Percentiles rank a stretch among this genome's conserved stretches.
Evolutionary conservation across 2,797 vertebrate genomes (phyloP).

Genomic region (Scyliorhinus canicula): DNA sequence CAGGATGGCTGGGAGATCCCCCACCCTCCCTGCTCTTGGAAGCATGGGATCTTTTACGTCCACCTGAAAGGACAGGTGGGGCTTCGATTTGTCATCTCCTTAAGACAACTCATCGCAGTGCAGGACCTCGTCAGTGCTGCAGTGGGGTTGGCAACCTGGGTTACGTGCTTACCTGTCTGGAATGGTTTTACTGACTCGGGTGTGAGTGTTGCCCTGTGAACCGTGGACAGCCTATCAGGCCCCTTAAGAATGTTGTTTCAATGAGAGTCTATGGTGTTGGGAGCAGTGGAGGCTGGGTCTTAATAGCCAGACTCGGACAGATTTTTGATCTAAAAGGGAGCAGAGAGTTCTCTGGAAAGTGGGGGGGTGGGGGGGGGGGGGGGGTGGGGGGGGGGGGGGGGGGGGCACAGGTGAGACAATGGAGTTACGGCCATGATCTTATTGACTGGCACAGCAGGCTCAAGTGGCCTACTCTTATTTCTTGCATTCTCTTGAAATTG

Average conservation of each 20-base stretch:
- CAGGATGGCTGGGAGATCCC: not conserved
- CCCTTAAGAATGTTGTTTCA: no score
- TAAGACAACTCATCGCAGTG: not conserved
- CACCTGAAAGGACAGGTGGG: no score
- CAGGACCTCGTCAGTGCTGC: not conserved
- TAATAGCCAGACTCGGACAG: no score
- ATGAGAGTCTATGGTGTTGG: no score
- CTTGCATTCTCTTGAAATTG: not conserved
- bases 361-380: no score
- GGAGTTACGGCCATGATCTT: not conserved
- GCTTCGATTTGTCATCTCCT: not conserved
- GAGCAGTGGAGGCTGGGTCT: no score
- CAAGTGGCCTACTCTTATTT: not conserved
- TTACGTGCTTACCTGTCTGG: not conserved
- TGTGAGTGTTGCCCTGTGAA: no score
- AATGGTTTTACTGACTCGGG: not conserved
- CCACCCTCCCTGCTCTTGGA: not conserved
- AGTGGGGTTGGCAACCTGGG: not conserved
- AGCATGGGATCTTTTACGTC: no score
- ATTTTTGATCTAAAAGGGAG: no score
- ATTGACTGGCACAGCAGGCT: not conserved
- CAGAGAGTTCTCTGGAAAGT: no score
- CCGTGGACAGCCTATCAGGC: no score
- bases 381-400: not conserved
- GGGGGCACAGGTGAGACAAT: not conserved